These are phyloP conservation scores for Propithecus coquereli DNA, from an alignment of 2,113 vertebrate species.

Conservation along the genomic window DNA sequence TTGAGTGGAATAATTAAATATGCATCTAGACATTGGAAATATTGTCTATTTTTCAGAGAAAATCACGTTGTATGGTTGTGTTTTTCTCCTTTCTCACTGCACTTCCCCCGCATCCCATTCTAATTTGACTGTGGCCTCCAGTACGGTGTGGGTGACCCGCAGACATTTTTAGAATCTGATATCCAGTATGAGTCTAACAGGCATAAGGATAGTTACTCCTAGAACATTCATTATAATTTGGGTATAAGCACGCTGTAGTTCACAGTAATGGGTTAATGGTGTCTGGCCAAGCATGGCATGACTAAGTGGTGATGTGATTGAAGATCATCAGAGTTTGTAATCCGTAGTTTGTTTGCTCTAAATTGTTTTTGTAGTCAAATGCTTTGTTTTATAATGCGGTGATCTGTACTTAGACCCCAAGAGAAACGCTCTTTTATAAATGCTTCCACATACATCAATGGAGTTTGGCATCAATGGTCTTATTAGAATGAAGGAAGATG, in stretches of 20 bases:
- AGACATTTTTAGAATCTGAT: slow-evolving; percentile 48
- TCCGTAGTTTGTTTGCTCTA: slow-evolving; percentile 42
- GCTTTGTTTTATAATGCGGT: slow-evolving; percentile 33
- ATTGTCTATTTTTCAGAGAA: slow-evolving; percentile 66
- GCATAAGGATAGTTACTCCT: slow-evolving; percentile 35
- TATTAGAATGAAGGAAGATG: slow-evolving; percentile 40
- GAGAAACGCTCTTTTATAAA: slow-evolving; percentile 44
- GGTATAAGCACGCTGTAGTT: not conserved
- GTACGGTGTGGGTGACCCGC: not conserved
- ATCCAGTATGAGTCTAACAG: not conserved
- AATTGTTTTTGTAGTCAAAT: slow-evolving; percentile 43
- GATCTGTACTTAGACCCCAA: slow-evolving; percentile 33
- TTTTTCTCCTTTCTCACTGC: slow-evolving; percentile 1
- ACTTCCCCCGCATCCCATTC: not conserved
- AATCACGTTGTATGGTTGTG: slow-evolving; percentile 39
- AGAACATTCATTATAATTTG: not conserved
- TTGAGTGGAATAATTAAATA: slow-evolving; percentile 84
- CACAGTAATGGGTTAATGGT: slow-evolving; percentile 37
- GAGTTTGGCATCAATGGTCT: slow-evolving; percentile 23
- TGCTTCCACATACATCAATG: not conserved
- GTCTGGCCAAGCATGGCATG: slow-evolving; percentile 10
- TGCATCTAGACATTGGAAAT: slow-evolving; percentile 62
- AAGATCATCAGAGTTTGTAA: slow-evolving; percentile 35
- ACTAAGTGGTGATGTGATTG: slow-evolving; percentile 23
- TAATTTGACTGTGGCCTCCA: slow-evolving; percentile 48